Evolutionary conservation across 2,113 vertebrate species (phyloP).

Genomic region (Cyanoderma ruficeps): DNA sequence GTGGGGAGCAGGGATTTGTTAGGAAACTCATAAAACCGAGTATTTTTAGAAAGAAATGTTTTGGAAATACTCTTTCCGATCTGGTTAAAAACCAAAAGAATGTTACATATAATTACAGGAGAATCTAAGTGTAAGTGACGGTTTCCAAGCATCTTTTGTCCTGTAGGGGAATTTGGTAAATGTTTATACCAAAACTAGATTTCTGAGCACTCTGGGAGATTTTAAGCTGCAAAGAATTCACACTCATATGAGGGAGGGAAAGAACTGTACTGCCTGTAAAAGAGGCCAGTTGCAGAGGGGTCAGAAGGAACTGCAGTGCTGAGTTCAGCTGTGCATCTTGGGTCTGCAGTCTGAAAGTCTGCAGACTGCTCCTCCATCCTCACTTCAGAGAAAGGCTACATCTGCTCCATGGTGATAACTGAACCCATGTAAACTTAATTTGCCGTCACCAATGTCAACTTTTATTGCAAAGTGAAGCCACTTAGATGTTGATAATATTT

Average conservation of each 20-base stretch:
- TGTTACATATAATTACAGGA: neutral
- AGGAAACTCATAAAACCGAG: neutral
- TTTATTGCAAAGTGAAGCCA: neutral
- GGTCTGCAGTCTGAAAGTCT: neutral
- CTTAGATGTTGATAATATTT: neutral
- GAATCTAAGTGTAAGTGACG: neutral
- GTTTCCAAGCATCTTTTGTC: neutral
- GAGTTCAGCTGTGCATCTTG: fast-evolving
- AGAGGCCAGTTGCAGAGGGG: neutral
- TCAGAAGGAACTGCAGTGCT: neutral
- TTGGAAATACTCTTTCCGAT: neutral
- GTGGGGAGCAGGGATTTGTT: neutral
- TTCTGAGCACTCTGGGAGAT: neutral
- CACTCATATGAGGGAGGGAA: neutral
- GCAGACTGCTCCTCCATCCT: neutral
- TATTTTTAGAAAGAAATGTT: neutral
- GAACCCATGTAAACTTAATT: neutral
- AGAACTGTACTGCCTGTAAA: neutral
- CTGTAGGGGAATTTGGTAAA: neutral
- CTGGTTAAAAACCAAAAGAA: neutral
- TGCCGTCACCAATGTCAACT: neutral
- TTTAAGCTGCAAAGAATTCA: neutral
- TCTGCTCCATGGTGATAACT: neutral
- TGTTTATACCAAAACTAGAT: neutral
- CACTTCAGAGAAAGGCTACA: neutral